Evolutionary conservation across 2,113 vertebrate species (phyloP), one percentile per base, ranked within the genome.

Genomic region (Orcinus orca): DNA sequence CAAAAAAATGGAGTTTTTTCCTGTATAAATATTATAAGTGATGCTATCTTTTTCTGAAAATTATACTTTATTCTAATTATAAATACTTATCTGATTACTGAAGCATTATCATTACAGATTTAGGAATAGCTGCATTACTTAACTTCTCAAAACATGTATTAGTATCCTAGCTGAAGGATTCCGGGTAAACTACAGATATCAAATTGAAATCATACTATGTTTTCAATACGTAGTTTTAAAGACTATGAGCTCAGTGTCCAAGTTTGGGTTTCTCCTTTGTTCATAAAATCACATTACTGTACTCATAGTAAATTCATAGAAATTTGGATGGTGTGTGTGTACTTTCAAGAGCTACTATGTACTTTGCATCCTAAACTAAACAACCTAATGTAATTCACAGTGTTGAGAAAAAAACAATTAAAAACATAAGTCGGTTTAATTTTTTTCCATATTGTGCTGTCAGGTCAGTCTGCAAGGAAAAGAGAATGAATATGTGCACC

Each of bases 21-120:
- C 90, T 98, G 96, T 96, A 90, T 95, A 97, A 97, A 96, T 93
- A 96, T 97, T 97, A 96, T 96, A 82, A 98, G 98, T 98, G 58
- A 98, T 97, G 76, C 93, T 80, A 97, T 53, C 38, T 91, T 93
- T 98, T 97, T 97, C 89, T 94, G 79, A 93, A 97, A 98, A 97
- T 97, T 97, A 44, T 94, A 55, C 60, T 68, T 86, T 81, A 95
- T 38, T 97, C 53, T 95, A 83, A 84, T 88, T 95, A 71, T 74
- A 88, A 96, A 41, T 88, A 92, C 62, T 96, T 95, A 97, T 77
- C 25, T 60, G 58, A 96, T 90, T 70, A 95, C 1, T 84, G 29
- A 97, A 97, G 73, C 90, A 82, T 94, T 74, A 96, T 84, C 86
- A 92, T 71, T 93, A 82, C 25, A 83, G 58, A 67, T 89, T 97